phyloP scores from a whole-genome alignment of 2,113 vertebrate genomes.

The Bothrops jararaca region DNA sequence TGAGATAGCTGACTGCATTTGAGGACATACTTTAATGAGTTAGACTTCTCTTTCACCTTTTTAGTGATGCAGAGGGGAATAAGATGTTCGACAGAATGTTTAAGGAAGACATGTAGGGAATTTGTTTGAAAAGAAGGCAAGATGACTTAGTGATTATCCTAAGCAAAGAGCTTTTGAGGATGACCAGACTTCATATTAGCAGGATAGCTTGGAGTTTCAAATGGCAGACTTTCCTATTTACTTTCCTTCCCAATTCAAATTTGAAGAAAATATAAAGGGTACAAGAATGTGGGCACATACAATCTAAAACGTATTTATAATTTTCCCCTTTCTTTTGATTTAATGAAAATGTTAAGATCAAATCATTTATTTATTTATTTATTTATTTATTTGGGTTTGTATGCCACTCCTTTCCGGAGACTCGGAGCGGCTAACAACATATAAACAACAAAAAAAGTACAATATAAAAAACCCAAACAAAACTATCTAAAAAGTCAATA shows the following conservation, averaged over 20 bases:
- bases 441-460: no score
- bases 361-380: no score
- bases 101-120: background rate
- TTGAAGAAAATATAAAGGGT: background rate
- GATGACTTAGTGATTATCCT: background rate
- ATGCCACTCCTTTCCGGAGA: no score
- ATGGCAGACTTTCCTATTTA: background rate
- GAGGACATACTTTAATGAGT: background rate
- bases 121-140: background rate
- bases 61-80: background rate
- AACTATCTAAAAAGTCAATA: no score
- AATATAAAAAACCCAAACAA: no score
- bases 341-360: background rate
- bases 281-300: background rate
- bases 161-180: background rate
- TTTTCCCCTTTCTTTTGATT: background rate
- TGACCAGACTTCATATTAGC: background rate
- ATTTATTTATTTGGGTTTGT: no score
- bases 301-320: background rate
- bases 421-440: no score
- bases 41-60: background rate
- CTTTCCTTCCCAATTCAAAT: background rate
- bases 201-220: background rate
- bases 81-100: background rate
- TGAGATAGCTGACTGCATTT: background rate